A percentile compares a stretch with the other conserved stretches of the same genome.
Conservation (phyloP, 2,113 vertebrate genomes). For the Gorsachius goisagi region DNA sequence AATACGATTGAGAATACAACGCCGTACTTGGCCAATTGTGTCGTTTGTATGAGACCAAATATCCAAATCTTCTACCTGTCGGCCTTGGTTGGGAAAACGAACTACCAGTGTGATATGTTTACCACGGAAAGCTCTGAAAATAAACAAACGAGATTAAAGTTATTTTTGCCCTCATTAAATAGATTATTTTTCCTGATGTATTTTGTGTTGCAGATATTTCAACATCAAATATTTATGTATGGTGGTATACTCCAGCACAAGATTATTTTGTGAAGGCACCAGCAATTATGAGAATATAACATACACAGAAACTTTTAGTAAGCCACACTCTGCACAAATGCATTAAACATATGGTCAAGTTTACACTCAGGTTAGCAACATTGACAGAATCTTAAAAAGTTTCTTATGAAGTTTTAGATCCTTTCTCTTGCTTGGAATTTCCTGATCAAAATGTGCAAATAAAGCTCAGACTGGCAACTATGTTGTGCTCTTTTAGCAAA, state of each 20-base stretch:
- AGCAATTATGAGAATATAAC: not conserved
- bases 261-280: not conserved
- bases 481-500: not conserved
- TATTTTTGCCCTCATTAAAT: not conserved
- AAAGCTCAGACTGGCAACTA: not conserved
- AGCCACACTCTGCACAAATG: not conserved
- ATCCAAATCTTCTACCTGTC: slow-evolving; percentile 96
- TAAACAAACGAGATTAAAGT: not conserved
- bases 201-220: not conserved
- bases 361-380: not conserved
- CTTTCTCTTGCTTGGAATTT: not conserved
- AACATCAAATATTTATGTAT: not conserved
- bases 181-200: not conserved
- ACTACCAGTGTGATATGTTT: slow-evolving; percentile 97
- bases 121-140: slow-evolving; percentile 92
- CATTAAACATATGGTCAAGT: not conserved
- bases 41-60: slow-evolving; percentile 99
- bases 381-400: not conserved
- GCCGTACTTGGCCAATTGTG: slow-evolving; percentile 96
- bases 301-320: not conserved
- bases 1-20: slow-evolving; percentile 94
- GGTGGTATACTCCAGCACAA: not conserved
- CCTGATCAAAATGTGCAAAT: not conserved
- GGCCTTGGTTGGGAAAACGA: slow-evolving; percentile 97
- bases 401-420: not conserved